Evolutionary conservation across 2,888 invertebrate species (phyloP).

Genomic region (Eulithis testata): DNA sequence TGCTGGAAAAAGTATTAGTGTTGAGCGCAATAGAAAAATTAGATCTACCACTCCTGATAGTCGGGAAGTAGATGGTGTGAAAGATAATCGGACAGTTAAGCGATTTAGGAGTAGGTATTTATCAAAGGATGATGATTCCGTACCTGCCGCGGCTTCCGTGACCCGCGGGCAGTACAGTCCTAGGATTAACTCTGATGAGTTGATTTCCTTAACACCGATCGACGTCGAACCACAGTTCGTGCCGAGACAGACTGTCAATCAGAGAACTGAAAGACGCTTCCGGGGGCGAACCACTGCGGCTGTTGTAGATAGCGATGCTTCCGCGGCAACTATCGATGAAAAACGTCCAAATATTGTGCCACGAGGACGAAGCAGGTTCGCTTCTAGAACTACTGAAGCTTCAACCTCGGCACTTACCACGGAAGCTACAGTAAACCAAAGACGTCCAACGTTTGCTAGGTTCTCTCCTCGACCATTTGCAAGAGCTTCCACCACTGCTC

Average conservation of each 20-base stretch:
- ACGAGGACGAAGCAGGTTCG: constrained; percentile 70
- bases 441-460: constrained; percentile 68
- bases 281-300: constrained; percentile 55
- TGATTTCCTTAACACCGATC: constrained; percentile 81
- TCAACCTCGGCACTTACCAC: constrained; percentile 48
- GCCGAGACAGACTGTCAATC: constrained; percentile 52
- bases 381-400: constrained; percentile 58
- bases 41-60: constrained; percentile 81
- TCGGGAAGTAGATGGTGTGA: constrained; percentile 62
- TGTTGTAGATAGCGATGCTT: constrained; percentile 69
- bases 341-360: constrained; percentile 62
- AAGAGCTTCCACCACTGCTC: constrained; percentile 48
- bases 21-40: constrained; percentile 63
- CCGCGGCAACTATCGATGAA: constrained; percentile 72
- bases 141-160: constrained; percentile 70
- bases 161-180: constrained; percentile 68
- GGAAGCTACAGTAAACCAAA: constrained; percentile 53
- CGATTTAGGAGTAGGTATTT: constrained; percentile 63
- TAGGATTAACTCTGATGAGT: constrained; percentile 72
- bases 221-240: constrained; percentile 69
- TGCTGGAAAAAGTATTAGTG: constrained; percentile 5
- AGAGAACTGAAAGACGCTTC: constrained; percentile 52
- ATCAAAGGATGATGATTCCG: constrained; percentile 58
- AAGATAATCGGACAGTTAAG: constrained; percentile 46
- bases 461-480: constrained; percentile 77